Percentiles rank a stretch among this genome's conserved stretches.
phyloP scores from a whole-genome alignment of 2,888 invertebrate species.

The Drosophila nigricruria region DNA sequence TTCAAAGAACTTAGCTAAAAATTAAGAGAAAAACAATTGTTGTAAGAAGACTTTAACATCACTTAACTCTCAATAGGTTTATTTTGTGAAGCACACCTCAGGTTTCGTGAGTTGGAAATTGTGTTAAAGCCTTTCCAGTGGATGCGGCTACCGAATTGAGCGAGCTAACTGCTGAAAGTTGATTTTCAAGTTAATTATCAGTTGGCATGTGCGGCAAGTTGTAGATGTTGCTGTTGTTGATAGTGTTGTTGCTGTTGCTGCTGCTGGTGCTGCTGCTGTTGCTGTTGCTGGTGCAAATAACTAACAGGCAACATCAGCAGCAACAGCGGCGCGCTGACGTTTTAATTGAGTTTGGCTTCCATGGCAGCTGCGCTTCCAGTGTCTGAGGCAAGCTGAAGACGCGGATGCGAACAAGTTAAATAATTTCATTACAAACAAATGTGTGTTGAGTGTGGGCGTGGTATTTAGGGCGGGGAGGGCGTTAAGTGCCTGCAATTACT shows the following conservation, averaged over 20 bases:
- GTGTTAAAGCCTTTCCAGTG: slow-evolving; percentile 27
- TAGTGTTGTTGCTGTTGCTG: slow-evolving; percentile 26
- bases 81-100: neutral
- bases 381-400: slow-evolving; percentile 31
- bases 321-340: slow-evolving; percentile 64
- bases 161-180: slow-evolving; percentile 60
- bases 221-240: slow-evolving; percentile 34
- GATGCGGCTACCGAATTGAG: slow-evolving; percentile 41
- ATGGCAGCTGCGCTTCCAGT: slow-evolving; percentile 65
- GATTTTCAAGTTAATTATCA: slow-evolving; percentile 78
- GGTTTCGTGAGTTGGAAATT: slow-evolving; percentile 16
- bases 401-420: slow-evolving; percentile 66
- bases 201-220: slow-evolving; percentile 74
- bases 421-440: slow-evolving; percentile 76
- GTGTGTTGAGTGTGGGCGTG: slow-evolving; percentile 27
- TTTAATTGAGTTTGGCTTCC: slow-evolving; percentile 77
- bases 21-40: neutral
- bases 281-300: slow-evolving; percentile 53
- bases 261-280: slow-evolving; percentile 42
- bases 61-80: neutral
- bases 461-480: neutral
- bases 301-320: slow-evolving; percentile 48
- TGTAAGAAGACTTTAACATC: neutral
- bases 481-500: slow-evolving; percentile 48
- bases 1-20: neutral